Percentiles rank a stretch among this genome's conserved stretches.
Conservation (phyloP, 2,113 vertebrate genomes). For the Embiotoca jacksoni region DNA sequence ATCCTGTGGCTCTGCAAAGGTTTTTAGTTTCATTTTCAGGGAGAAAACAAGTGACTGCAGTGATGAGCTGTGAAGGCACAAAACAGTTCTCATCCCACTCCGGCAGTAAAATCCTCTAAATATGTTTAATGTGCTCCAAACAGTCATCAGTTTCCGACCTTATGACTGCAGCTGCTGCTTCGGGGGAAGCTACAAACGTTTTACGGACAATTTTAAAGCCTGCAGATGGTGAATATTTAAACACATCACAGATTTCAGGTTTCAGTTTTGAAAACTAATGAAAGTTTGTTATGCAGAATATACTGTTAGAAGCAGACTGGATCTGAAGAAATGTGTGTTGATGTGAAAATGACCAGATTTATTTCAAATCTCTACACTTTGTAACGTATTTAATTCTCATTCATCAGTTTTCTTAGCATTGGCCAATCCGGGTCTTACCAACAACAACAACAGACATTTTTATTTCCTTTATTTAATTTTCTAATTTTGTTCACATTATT, state of each 20-base stretch:
- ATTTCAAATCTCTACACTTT: background rate
- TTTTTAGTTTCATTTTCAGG: slow-evolving; percentile 13
- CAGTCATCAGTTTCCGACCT: background rate
- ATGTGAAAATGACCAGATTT: background rate
- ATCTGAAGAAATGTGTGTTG: background rate
- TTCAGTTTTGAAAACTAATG: slow-evolving; percentile 3
- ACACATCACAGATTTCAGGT: background rate
- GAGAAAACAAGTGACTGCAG: background rate
- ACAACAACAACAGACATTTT: background rate
- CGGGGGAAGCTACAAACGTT: slow-evolving; percentile 1
- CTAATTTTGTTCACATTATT: background rate
- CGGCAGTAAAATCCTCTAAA: slow-evolving; percentile 1
- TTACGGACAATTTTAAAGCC: slow-evolving; percentile 29
- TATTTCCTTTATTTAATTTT: background rate
- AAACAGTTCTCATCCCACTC: background rate
- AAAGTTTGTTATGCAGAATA: slow-evolving; percentile 13
- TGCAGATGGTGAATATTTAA: slow-evolving; percentile 5
- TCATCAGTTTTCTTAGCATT: background rate
- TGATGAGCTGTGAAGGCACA: background rate
- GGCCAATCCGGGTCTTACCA: background rate
- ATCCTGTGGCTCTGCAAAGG: background rate
- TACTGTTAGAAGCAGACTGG: background rate
- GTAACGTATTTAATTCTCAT: background rate
- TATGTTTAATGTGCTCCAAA: slow-evolving; percentile 2
- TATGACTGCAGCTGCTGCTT: slow-evolving; percentile 7